phyloP scores from a whole-genome alignment of 2,113 vertebrate genomes.

The Salvelinus alpinus region DNA sequence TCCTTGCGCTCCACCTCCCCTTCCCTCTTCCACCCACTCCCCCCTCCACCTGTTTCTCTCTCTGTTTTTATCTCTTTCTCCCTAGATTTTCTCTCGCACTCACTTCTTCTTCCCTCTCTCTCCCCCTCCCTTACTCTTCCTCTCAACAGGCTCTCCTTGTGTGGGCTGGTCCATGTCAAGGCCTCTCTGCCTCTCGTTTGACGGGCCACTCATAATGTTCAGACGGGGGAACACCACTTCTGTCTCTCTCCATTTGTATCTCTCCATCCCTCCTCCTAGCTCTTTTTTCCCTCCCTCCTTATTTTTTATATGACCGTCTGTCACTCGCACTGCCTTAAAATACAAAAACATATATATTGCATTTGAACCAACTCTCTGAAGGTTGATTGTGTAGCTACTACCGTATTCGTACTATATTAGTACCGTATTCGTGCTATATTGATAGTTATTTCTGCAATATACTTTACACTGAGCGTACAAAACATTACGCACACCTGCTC shows the following conservation, averaged over 20 bases:
- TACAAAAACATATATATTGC: constrained; percentile 4
- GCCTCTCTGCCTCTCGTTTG: constrained; percentile 75
- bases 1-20: constrained; percentile 33
- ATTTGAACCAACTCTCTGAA: constrained; percentile 50
- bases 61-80: background rate
- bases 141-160: constrained; percentile 41
- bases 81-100: constrained; percentile 47
- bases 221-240: constrained; percentile 64
- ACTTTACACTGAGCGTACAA: no score
- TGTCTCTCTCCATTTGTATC: background rate
- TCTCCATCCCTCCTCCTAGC: background rate
- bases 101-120: constrained; percentile 55
- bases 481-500: no score
- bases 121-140: background rate
- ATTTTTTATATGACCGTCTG: background rate
- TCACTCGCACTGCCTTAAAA: background rate
- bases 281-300: background rate
- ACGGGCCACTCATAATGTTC: constrained; percentile 83
- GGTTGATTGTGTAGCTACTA: constrained; percentile 46
- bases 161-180: constrained; percentile 72
- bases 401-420: background rate
- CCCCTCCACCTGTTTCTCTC: no score
- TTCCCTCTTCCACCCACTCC: background rate
- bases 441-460: no score
- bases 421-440: no score